Conservation (phyloP, 2,888 invertebrate genomes). For the Candidula unifasciata region DNA sequence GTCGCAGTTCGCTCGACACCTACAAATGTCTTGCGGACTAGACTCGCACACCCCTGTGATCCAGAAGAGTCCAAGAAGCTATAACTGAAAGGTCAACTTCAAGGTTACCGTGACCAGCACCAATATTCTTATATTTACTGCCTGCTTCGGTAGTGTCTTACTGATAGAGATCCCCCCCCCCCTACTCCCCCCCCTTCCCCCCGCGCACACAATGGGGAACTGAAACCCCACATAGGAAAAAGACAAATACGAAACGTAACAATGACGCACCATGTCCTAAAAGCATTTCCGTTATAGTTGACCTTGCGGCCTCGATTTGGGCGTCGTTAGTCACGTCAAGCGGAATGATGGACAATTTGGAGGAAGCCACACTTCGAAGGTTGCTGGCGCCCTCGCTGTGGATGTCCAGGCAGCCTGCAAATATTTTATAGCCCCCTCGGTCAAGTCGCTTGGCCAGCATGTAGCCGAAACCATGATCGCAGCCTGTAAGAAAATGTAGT, state of each 20-base stretch:
- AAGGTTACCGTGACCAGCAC: too few species aligned
- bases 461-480: slow-evolving; percentile 64
- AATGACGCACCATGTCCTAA: slow-evolving; percentile 31
- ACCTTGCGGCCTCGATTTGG: slow-evolving; percentile 54
- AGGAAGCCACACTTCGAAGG: slow-evolving; percentile 53
- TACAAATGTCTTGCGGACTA: too few species aligned
- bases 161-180: too few species aligned
- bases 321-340: slow-evolving; percentile 61
- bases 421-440: slow-evolving; percentile 56
- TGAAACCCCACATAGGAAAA: neutral
- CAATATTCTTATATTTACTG: too few species aligned
- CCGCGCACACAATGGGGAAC: neutral
- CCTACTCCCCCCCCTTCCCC: too few species aligned
- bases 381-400: slow-evolving; percentile 58
- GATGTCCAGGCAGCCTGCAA: slow-evolving; percentile 55
- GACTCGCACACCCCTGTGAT: too few species aligned
- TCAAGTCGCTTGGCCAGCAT: slow-evolving; percentile 56
- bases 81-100: too few species aligned
- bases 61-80: too few species aligned
- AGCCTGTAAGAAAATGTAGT: slow-evolving; percentile 54
- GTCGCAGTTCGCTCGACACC: too few species aligned
- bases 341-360: slow-evolving; percentile 57
- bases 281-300: slow-evolving; percentile 48
- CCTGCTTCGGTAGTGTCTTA: too few species aligned
- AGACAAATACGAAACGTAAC: neutral